Percentiles rank a stretch among this genome's conserved stretches.
Conservation (phyloP, 2,113 vertebrate genomes). For the Phrynosoma platyrhinos region DNA sequence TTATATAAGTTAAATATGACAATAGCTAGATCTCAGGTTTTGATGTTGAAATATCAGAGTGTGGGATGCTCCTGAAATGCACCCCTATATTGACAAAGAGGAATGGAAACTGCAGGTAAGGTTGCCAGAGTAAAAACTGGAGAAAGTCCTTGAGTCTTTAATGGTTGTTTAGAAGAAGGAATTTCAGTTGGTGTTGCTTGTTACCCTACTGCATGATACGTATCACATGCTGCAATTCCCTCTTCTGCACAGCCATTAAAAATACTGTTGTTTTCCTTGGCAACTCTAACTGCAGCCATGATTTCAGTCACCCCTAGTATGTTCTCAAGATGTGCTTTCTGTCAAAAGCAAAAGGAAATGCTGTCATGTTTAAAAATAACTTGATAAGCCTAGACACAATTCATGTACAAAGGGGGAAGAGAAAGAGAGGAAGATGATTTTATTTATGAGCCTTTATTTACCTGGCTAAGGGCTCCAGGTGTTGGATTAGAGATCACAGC, state of each 20-base stretch:
- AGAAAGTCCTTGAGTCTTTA: fast-evolving
- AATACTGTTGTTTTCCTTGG: no score
- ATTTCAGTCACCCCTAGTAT: fast-evolving
- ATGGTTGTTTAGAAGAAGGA: not conserved
- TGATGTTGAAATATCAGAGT: not conserved
- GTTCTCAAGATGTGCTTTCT: conserved; percentile 3
- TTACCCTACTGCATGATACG: no score
- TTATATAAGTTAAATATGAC: not conserved
- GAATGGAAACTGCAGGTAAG: no score
- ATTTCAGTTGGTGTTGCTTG: no score
- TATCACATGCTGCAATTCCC: no score
- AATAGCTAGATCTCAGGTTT: not conserved
- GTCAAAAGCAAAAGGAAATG: conserved; percentile 72
- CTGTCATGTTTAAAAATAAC: conserved; percentile 37
- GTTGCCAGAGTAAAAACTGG: no score
- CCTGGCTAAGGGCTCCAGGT: conserved; percentile 46
- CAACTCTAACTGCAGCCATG: fast-evolving
- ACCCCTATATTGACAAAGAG: not conserved
- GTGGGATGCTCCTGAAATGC: not conserved
- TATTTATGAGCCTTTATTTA: conserved; percentile 65
- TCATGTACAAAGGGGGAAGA: conserved; percentile 12
- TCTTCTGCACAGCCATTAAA: no score
- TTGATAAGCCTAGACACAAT: not conserved
- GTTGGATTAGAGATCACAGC: conserved; percentile 25
- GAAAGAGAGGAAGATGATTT: conserved; percentile 62